These are phyloP conservation scores for Rhynchonema sp. DNA, from an alignment of 2,888 invertebrate species.

Conservation along the genomic window DNA sequence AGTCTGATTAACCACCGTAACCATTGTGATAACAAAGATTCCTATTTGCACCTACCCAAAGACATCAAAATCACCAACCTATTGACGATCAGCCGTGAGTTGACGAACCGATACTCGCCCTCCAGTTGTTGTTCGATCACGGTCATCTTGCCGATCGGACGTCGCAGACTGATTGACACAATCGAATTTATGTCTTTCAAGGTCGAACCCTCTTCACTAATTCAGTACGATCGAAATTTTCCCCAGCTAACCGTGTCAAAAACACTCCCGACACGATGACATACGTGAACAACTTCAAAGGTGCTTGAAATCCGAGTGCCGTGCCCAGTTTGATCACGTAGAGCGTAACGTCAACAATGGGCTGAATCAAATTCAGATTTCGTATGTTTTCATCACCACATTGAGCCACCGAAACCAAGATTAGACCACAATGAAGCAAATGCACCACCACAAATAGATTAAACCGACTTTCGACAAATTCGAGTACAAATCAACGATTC, in stretches of 20 bases:
- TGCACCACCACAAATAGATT: background rate
- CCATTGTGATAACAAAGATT: too few species aligned
- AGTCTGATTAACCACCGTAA: too few species aligned
- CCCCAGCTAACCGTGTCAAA: constrained; percentile 42
- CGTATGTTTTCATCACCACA: background rate
- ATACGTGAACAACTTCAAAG: constrained; percentile 66
- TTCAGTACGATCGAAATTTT: background rate
- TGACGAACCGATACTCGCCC: constrained; percentile 90
- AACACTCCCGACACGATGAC: constrained; percentile 63
- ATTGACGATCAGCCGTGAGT: constrained; percentile 84
- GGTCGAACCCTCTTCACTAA: too few species aligned
- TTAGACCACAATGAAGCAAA: too few species aligned
- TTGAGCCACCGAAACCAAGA: too few species aligned
- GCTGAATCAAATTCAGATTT: constrained; percentile 32
- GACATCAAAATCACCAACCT: constrained; percentile 33
- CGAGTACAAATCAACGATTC: constrained; percentile 80
- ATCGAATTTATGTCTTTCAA: too few species aligned
- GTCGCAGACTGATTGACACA: constrained; percentile 49
- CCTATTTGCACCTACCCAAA: background rate
- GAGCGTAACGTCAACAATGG: constrained; percentile 74
- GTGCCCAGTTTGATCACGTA: constrained; percentile 73
- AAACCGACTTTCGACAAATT: constrained; percentile 61
- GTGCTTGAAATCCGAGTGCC: constrained; percentile 65
- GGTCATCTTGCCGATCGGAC: constrained; percentile 70
- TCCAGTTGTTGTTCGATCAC: constrained; percentile 88